Evolutionary conservation across 2,888 invertebrate species (phyloP).

Genomic region (Graphium colonna): DNA sequence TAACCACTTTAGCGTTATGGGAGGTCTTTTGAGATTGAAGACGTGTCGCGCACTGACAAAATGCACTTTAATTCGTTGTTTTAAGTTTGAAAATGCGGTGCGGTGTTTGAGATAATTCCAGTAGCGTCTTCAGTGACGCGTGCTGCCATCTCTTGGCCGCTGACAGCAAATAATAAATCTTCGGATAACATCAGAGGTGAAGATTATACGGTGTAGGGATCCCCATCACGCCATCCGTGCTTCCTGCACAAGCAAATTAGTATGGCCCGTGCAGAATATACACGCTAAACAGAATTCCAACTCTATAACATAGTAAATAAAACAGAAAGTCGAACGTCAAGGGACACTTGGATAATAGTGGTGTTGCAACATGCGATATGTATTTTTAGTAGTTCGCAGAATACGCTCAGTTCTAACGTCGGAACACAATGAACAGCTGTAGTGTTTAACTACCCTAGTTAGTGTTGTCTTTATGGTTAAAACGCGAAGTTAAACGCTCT

Average conservation of each 20-base stretch:
- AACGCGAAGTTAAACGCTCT: constrained; percentile 23
- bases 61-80: constrained; percentile 16
- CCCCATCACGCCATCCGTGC: constrained; percentile 74
- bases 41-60: constrained; percentile 1
- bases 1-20: constrained; percentile 28
- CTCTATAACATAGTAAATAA: constrained; percentile 38
- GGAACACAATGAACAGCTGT: constrained; percentile 61
- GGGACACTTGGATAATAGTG: constrained; percentile 40
- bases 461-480: constrained; percentile 29
- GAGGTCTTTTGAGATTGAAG: constrained; percentile 32
- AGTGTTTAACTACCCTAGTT: constrained; percentile 56
- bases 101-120: constrained; percentile 50
- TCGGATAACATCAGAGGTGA: constrained; percentile 74
- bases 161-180: constrained; percentile 77
- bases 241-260: constrained; percentile 77
- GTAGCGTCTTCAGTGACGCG: constrained; percentile 64
- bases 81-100: constrained; percentile 42
- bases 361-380: constrained; percentile 42
- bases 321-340: constrained; percentile 39
- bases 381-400: constrained; percentile 76
- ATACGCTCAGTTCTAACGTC: constrained; percentile 53
- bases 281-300: constrained; percentile 40
- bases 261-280: constrained; percentile 59
- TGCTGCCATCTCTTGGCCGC: constrained; percentile 74
- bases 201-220: constrained; percentile 75